These are phyloP conservation scores for Lumbricus terrestris DNA, from an alignment of 2,888 invertebrate species.

Conservation along the genomic window DNA sequence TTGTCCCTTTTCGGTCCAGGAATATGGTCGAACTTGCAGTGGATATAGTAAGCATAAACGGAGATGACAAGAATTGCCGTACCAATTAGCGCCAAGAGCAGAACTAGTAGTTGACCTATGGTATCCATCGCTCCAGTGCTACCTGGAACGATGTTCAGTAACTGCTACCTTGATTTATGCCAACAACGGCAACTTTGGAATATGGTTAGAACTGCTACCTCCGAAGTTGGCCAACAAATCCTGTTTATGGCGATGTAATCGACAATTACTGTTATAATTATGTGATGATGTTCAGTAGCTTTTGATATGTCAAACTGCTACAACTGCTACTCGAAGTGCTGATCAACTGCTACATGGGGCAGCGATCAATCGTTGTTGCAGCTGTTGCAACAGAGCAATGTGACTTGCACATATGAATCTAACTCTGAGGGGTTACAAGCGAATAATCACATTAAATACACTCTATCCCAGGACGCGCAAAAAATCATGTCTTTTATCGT, in stretches of 20 bases:
- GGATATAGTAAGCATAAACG: neutral
- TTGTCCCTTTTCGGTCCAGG: neutral
- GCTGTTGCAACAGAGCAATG: neutral
- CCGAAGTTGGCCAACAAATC: too few relatives aligned
- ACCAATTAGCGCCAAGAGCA: neutral
- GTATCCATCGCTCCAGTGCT: neutral
- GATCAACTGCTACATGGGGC: neutral
- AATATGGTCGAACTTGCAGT: conserved; percentile 4
- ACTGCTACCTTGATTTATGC: neutral
- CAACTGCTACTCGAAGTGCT: neutral
- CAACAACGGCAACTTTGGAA: too few relatives aligned
- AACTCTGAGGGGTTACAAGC: neutral
- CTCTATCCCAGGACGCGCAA: neutral
- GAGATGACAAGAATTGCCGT: neutral
- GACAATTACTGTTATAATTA: too few relatives aligned
- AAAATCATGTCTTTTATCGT: neutral
- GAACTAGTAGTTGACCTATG: neutral
- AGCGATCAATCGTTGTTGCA: neutral
- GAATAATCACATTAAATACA: neutral
- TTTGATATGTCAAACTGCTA: too few relatives aligned
- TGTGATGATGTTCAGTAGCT: too few relatives aligned
- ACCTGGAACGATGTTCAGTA: neutral
- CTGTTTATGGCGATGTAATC: too few relatives aligned
- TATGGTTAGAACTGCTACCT: too few relatives aligned
- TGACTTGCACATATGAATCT: neutral